Evolutionary conservation across 2,797 vertebrate species (phyloP), one percentile per base, ranked within the genome.

Genomic region (Brotogeris chrysoptera): DNA sequence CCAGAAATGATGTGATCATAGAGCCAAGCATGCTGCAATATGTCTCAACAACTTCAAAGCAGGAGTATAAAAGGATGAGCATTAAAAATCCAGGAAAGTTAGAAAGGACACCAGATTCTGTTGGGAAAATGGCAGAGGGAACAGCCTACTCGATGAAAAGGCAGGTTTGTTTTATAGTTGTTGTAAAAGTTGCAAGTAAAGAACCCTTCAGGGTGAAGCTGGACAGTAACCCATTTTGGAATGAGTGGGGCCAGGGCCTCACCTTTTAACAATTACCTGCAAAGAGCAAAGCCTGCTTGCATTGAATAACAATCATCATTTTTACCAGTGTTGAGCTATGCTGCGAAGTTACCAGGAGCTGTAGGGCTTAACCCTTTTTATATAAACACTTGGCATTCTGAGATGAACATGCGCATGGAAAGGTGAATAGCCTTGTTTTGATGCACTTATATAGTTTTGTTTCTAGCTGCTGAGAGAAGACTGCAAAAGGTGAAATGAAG

Each of bases 231-330:
- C 60, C 41, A 11, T 19, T 16, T 34, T 65, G 87, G 55, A 71
- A 73, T 38, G 87, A 93, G 55, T 21, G 84, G 70, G 84, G 69
- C 94, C 89, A 80, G 41, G 52, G 38, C 85, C 72, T 95, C 72
- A 64, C 79, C 89, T 86, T 96, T 81, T 44, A 4, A 13, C 72
- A 78, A 28, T 27, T 59, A 47, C 70, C 92, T 79, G 78, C 53
- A 76, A 86, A 93, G 91, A 85, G 66, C 89, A 91, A 77, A 85
- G 55, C 23, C 77, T 38, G 20, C 74, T 46, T 52, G 55, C 63
- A 2, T 36, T 38, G 86, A 91, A 90, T 70, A 79, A 34, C 80
- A 93, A 36, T 44, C 10, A 63, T 24, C 34, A 74, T 10, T 19
- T 71, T 36, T 77, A 32, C n/a, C 55, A 50, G 47, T 11, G 55